A percentile compares a stretch with the other conserved stretches of the same genome.
phyloP scores from a whole-genome alignment of 2,113 vertebrate species.

The Nicator chloris region DNA sequence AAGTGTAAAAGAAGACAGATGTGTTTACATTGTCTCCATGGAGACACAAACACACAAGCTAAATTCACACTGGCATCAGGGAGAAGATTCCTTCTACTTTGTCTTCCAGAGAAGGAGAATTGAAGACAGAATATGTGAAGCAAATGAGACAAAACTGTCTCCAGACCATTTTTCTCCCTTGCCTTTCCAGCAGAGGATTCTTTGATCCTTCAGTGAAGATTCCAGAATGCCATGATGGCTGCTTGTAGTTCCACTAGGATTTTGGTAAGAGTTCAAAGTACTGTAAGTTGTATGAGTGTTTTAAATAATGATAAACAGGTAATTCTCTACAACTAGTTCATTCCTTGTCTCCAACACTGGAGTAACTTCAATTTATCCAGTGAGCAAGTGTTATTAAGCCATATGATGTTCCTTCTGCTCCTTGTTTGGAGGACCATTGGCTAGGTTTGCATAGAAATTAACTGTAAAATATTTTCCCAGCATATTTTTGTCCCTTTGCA shows the following conservation, averaged over 20 bases:
- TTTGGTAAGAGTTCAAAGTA: neutral
- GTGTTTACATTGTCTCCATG: constrained; percentile 68
- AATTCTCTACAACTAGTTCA: neutral
- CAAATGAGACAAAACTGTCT: neutral
- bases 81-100: constrained; percentile 35
- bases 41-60: constrained; percentile 52
- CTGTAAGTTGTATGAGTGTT: neutral
- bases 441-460: neutral
- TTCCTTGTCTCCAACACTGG: neutral
- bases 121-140: neutral
- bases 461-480: neutral
- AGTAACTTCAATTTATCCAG: neutral
- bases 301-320: neutral
- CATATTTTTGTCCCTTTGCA: neutral
- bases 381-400: neutral
- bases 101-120: constrained; percentile 29
- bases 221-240: neutral
- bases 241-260: neutral
- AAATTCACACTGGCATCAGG: neutral
- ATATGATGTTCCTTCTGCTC: neutral
- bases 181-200: neutral
- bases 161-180: neutral
- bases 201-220: neutral
- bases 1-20: constrained; percentile 57
- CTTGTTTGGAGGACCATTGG: neutral